A percentile compares a stretch with the other conserved stretches of the same genome.
Evolutionary conservation across 2,113 vertebrate genomes (phyloP).

Genomic region (Mirza zaza): DNA sequence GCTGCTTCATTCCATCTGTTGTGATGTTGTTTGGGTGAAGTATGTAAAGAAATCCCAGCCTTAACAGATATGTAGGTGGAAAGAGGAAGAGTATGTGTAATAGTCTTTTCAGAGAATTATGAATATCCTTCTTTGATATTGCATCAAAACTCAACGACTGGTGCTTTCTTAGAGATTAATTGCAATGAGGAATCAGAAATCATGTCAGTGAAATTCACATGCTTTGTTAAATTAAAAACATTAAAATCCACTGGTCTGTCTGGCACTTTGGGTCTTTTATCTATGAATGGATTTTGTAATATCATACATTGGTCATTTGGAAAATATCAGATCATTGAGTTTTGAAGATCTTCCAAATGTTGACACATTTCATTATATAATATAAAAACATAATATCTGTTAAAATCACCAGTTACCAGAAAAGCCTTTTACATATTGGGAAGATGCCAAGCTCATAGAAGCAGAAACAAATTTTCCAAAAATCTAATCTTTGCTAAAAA

Average conservation of each 20-base stretch:
- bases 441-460: background rate
- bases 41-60: background rate
- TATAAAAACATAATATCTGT: slow-evolving; percentile 5
- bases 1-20: background rate
- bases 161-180: background rate
- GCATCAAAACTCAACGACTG: background rate
- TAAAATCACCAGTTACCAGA: background rate
- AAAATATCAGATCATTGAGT: slow-evolving; percentile 13
- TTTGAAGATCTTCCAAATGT: slow-evolving; percentile 58
- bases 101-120: background rate
- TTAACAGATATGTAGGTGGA: background rate
- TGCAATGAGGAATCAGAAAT: background rate
- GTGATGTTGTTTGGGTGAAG: background rate
- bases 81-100: background rate
- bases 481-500: slow-evolving; percentile 17
- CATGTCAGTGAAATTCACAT: background rate
- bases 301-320: background rate
- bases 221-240: background rate
- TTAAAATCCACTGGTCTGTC: background rate
- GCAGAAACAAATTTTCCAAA: slow-evolving; percentile 7
- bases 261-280: background rate
- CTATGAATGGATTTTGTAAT: background rate
- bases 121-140: background rate
- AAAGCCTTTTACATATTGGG: background rate
- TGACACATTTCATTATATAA: slow-evolving; percentile 4